Evolutionary conservation across 2,888 invertebrate species (phyloP), one percentile per base, ranked within the genome.

Genomic region (Tachina fera): DNA sequence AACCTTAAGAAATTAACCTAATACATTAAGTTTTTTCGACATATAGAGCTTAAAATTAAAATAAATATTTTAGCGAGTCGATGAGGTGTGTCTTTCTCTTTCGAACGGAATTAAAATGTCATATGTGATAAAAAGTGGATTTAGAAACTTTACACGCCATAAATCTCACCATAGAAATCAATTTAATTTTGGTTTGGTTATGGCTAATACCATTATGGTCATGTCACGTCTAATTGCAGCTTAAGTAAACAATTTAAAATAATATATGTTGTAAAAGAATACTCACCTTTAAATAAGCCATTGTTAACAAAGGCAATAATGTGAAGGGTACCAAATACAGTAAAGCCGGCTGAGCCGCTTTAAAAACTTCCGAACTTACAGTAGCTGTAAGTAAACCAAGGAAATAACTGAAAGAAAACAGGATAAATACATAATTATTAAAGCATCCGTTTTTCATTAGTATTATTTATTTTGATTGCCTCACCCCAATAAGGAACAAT

Each of bases 271-370:
- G 53, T 58, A 41, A 19, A 53, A 41, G 13, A 45, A 89, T n/a
- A n/a, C 90, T 90, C 93, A 98, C 98, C 96, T 98, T 98, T 89
- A 99, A 95, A 93, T 99, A 99, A 88, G 99, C 99, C 98, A 99
- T 99, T 89, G 98, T 97, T 90, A 99, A 95, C 88, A 99, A 95
- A 89, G 99, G 99, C 93, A 99, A 95, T 92, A 99, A 95, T 91
- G 98, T 99, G 94, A 99, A 99, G 91, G 99, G 99, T 92, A 99
- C 99, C 91, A 99, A 95, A 94, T 99, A 99, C 83, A 99, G 95
- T 90, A 99, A 95, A 89, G 99, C 99, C 87, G 99, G 99, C 93
- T 99, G 99, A 87, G 99, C 98, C 89, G 98, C 98, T 94, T 98
- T 98, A 94, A 99, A 99, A 92, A 99, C 96, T 94, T 99, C 99